phyloP scores from a whole-genome alignment of 2,797 vertebrate genomes.

The Nannoperca australis region DNA sequence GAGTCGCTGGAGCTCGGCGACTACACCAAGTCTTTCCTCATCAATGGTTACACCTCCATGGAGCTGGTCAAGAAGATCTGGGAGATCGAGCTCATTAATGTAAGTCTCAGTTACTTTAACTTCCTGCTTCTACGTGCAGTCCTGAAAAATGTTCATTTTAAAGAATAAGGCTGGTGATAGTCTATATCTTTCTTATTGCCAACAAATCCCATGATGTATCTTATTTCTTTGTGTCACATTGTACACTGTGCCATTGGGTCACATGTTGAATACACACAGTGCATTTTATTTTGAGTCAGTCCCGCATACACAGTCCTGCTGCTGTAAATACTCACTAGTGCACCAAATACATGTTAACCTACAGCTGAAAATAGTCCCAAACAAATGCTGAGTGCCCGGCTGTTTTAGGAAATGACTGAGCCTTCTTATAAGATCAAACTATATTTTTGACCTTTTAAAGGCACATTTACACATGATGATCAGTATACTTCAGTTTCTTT shows the following conservation, averaged over 20 bases:
- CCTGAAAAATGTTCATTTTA: neutral
- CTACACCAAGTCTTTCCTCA: conserved; percentile 98
- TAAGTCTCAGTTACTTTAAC: conserved; percentile 81
- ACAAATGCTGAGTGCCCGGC: neutral
- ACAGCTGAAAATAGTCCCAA: conserved; percentile 21
- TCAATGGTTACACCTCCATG: conserved; percentile 98
- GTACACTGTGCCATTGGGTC: neutral
- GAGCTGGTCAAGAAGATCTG: conserved; percentile 99
- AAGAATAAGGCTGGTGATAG: neutral
- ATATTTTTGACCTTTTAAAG: neutral
- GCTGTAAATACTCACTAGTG: conserved; percentile 3
- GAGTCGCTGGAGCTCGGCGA: conserved; percentile 97
- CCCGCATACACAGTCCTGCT: conserved; percentile 1
- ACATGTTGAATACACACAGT: neutral
- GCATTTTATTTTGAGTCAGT: conserved; percentile 16
- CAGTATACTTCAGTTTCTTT: neutral
- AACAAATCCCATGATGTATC: neutral
- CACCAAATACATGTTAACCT: conserved; percentile 6
- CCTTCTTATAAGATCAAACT: neutral
- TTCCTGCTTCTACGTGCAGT: neutral
- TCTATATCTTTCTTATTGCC: neutral
- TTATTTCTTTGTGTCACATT: too few relatives aligned
- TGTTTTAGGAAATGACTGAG: neutral
- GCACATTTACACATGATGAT: neutral
- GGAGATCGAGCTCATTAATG: conserved; percentile 98